Evolutionary conservation across 2,797 vertebrate species (phyloP), one percentile per base, ranked within the genome.

Genomic region (Odontamblyopus rebecca): DNA sequence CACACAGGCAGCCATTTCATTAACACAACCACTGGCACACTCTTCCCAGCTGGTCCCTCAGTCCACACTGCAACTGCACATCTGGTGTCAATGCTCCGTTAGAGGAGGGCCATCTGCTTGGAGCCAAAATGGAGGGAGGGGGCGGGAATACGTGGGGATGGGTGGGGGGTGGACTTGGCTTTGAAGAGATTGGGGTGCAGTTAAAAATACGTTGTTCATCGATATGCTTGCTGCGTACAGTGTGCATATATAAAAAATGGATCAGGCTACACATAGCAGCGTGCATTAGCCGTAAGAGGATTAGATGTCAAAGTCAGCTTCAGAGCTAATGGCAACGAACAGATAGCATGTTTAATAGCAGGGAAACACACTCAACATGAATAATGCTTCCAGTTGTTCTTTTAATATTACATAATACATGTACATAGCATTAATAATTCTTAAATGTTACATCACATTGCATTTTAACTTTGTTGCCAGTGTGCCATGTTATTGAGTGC

Each of bases 81-180:
- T 93, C 93, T 94, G 93, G 91, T 93, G 89, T 91, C 88, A 89
- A 82, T 84, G 89, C 89, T 89, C 90, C 75, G 91, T 88, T 90
- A 87, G 88, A 91, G 85, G 86, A 79, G 84, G 85, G 87, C 91
- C 92, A 93, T 93, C 92, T 93, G 91, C 80, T 87, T 83, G 77
- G 75, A 84, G 65, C 79, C 77, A 85, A 68, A 78, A 56, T 71
- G 73, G 73, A 41, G 32, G 35, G 35, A 44, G 66, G 66, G 57
- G 48, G 67, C 41, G 29, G 60, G 78, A 73, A 56, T 76, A 66
- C 65, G 35, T 38, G 35, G 35, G 8, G 35, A 38, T 38, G 35
- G 35, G 35, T 30, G 67, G 61, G 71, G 72, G 79, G 72, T 82
- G 13, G 18, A 38, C 35, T 62, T 38, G 30, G 32, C 61, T 63